Evolutionary conservation across 2,113 vertebrate genomes (phyloP).

Genomic region (Cheirogaleus medius): DNA sequence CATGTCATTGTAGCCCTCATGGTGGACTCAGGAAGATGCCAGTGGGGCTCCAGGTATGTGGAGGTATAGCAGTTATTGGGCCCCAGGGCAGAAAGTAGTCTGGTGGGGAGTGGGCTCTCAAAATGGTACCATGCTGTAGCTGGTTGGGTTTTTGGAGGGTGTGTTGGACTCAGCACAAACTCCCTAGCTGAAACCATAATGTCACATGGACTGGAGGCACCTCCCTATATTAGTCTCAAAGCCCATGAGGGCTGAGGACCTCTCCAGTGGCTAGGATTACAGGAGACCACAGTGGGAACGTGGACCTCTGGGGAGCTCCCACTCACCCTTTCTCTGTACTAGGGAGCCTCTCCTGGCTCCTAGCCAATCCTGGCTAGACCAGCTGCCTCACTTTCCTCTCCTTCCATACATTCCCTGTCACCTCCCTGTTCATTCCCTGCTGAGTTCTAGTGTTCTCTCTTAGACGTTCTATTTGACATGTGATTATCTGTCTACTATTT

Average conservation of each 20-base stretch:
- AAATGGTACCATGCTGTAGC: background rate
- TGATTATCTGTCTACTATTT: background rate
- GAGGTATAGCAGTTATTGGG: background rate
- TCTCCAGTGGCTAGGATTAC: background rate
- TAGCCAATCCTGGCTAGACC: background rate
- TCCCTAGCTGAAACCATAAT: background rate
- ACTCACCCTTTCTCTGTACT: background rate
- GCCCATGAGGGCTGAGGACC: background rate
- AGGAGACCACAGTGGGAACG: background rate
- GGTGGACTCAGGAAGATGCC: background rate
- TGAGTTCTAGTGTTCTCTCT: background rate
- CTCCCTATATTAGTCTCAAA: background rate
- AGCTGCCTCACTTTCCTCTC: background rate
- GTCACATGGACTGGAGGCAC: background rate
- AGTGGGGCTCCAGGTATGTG: background rate
- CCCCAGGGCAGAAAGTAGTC: background rate
- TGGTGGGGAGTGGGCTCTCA: background rate
- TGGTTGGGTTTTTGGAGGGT: background rate
- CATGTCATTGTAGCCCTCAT: background rate
- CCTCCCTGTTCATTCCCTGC: background rate
- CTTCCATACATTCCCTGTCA: background rate
- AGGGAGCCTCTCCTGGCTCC: background rate
- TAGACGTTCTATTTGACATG: background rate
- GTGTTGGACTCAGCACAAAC: background rate
- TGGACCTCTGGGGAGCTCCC: background rate